Evolutionary conservation across 2,888 invertebrate species (phyloP), one percentile per base, ranked within the genome.

Genomic region (Andrena praecox): DNA sequence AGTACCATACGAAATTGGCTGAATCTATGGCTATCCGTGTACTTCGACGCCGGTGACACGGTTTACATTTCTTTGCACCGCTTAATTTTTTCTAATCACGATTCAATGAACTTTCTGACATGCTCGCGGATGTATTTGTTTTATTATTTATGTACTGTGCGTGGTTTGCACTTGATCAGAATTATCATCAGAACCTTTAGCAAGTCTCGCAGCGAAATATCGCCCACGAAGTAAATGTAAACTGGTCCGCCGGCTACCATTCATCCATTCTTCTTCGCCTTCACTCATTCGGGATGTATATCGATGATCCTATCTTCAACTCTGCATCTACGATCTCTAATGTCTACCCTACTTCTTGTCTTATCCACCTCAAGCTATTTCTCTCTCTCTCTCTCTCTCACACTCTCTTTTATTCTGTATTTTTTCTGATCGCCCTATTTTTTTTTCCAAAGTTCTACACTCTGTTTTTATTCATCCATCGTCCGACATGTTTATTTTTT

Each of bases 1-100:
- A 98, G 98, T 97, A 93, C 87, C 75, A 80, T 12, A 4, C 0
- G 1, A 50, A 10, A 60, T 33, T 6, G 0, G n/a, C 24, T 1
- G 10, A 20, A 48, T 56, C 20, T 48, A 0, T 33, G 31, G 64
- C 52, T 70, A 52, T 27, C 63, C 27, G 73, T 54, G 29, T 62
- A 71, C 69, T 76, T 20, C 27, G 69, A 20, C 16, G 66, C 64
- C 54, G 74, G 48, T 54, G 60, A 48, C 59, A n/a, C 70, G 48
- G 63, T 81, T 86, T 72, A 76, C 77, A 20, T 74, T 73, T 69
- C 7, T 20, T 27, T 4, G 20, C 6, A 8, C 6, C 31, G 69
- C 66, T 75, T 63, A 60, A 81, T 77, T 66, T 82, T 31, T 67
- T 80, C 27, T 31, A 31, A 50, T 6, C 52, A 3, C 16, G 0